A percentile compares a stretch with the other conserved stretches of the same genome.
phyloP scores from a whole-genome alignment of 1,140 invertebrate species.

The Caenorhabditis elegans region DNA sequence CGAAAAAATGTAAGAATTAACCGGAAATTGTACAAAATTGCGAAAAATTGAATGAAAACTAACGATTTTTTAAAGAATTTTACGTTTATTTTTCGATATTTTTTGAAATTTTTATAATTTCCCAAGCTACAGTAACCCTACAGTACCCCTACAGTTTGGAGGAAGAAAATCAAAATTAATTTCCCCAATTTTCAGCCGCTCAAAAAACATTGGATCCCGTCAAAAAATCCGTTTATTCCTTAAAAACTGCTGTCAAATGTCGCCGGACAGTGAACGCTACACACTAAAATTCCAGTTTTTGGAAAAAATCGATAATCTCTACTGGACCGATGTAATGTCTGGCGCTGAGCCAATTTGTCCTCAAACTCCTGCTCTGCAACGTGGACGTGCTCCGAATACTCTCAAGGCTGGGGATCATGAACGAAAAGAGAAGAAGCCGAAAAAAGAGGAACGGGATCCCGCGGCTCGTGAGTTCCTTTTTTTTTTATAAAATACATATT shows the following conservation, averaged over 20 bases:
- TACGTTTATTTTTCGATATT: too few relatives aligned
- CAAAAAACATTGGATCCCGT: background rate
- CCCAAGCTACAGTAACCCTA: too few relatives aligned
- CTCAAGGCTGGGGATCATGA: background rate
- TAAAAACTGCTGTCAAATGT: background rate
- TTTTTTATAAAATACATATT: too few relatives aligned
- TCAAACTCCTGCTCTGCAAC: constrained; percentile 15
- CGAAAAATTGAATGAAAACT: too few relatives aligned
- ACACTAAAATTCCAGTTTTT: background rate
- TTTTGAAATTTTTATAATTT: too few relatives aligned
- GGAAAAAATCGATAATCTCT: background rate
- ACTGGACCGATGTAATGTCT: constrained; percentile 22
- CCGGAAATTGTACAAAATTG: too few relatives aligned
- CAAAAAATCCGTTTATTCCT: constrained; percentile 30
- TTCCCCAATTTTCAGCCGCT: background rate
- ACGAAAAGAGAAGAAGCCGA: background rate
- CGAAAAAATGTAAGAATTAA: too few relatives aligned
- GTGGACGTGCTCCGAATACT: background rate
- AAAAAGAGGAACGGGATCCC: constrained; percentile 5
- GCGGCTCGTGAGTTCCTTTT: background rate
- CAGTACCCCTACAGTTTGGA: too few relatives aligned
- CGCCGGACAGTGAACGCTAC: background rate
- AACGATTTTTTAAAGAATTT: too few relatives aligned
- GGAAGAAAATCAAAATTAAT: too few relatives aligned
- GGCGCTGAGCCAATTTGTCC: constrained; percentile 35